Conservation (phyloP, 2,113 vertebrate species). For the Hassar affinis region DNA sequence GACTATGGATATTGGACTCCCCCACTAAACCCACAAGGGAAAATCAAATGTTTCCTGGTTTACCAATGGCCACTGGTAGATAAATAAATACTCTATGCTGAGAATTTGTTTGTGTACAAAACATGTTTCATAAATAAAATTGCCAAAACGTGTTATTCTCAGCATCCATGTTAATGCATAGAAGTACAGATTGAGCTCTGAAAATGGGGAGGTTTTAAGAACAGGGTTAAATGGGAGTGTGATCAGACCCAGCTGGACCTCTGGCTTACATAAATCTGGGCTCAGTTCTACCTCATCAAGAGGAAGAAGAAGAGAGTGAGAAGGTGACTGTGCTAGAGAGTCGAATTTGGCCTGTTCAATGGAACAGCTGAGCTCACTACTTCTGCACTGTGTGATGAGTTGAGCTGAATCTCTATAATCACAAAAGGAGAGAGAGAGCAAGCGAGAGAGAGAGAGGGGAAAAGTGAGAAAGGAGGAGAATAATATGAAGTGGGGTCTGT, state of each 20-base stretch:
- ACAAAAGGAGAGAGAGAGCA: conserved; percentile 11
- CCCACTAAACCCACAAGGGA: background rate
- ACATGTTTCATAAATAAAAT: background rate
- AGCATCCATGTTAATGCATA: background rate
- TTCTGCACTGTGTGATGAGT: conserved; percentile 65
- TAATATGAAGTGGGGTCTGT: conserved; percentile 48
- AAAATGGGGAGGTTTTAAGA: background rate
- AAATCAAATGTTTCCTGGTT: background rate
- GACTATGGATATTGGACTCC: background rate
- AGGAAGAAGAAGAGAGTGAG: conserved; percentile 47
- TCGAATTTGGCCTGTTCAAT: conserved; percentile 61
- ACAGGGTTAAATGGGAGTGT: conserved; percentile 36
- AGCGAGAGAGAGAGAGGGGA: conserved; percentile 11
- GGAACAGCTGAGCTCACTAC: conserved; percentile 71
- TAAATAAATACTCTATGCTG: background rate
- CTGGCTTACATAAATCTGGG: conserved; percentile 27
- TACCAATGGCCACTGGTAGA: background rate
- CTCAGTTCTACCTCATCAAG: conserved; percentile 37
- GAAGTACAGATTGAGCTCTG: background rate
- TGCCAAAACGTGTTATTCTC: background rate
- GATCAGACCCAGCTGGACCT: conserved; percentile 38
- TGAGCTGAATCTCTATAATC: conserved; percentile 49
- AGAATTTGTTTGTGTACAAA: background rate
- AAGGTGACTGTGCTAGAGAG: conserved; percentile 53
- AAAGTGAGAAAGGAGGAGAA: conserved; percentile 34